Base-by-base conservation (phyloP, 1,140 invertebrate genomes). In the Bombus terrestris region DNA sequence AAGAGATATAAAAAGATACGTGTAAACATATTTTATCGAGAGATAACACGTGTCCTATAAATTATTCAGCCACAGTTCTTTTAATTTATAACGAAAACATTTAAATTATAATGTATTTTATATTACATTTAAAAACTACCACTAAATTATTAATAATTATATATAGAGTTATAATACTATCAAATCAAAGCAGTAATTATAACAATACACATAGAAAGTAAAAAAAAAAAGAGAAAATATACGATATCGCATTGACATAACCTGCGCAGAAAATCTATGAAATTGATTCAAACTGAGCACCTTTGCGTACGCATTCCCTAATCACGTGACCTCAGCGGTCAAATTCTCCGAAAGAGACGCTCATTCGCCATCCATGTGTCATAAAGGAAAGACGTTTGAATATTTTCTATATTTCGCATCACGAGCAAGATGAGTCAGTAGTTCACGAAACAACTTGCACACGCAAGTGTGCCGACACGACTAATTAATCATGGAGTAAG, bases 381-480 rank as follows among this genome's bases (percentile, higher is more conserved):
- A 66, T 13, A 25, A 2, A 68, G 68, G 15, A 69, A 89, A 81
- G 80, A 87, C 85, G 76, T 90, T 64, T 5, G 15, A 74, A 87
- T 81, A 81, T 75, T 81, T 15, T 66, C 69, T 35, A 10, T 75
- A 72, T 18, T 80, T 47, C 47, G 35, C 47, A 83, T 73, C 43
- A 83, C 83, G 91, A 79, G 88, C 90, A 94, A 93, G 92, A 95
- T 95, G 94, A 92, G 74, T 92, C 88, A 92, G 83, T 95, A 95
- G 93, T 94, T 88, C 80, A 84, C 76, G 82, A 74, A 92, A 86
- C 82, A 86, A 79, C 89, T 94, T 93, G 94, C 94, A 94, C 94
- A 94, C 93, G 92, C 93, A 93, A 94, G 94, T 94, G 93, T 94
- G 93, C 93, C 91, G 59, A 86, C 78, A 92, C 92, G 91, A 92